Evolutionary conservation across 2,797 vertebrate species (phyloP), one percentile per base, ranked within the genome.

Genomic region (Sandelia bainsii): DNA sequence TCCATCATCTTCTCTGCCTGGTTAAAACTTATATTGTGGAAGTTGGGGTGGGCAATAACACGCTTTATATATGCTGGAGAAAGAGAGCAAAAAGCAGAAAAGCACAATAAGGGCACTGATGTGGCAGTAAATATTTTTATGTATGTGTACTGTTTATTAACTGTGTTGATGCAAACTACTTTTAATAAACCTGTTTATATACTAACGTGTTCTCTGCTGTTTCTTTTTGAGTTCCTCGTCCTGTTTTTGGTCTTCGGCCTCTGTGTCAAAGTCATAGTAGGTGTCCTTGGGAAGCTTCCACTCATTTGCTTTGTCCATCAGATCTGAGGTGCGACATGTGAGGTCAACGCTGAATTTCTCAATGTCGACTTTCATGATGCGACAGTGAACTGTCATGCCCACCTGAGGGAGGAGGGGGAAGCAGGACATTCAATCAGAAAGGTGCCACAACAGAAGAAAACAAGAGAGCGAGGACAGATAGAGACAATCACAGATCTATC

Each of bases 1-100:
- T 99, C 98, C 98, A 99, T 99, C 98, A 99, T 99, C 91, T 98
- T 99, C 93, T 99, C 98, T 0, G 98, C 97, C 94, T 99, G 97
- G 92, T 98, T 99, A 89, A 99, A 99, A 90, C 98, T 99, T 78
- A 99, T 99, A 84, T 99, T 99, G 94, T 99, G 97, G 95, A 99
- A 99, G 83, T 97, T 99, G 0, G 98, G 98, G 81, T 99, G 98
- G 81, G 97, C 98, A 16, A 99, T 99, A 53, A 99, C 98, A 63
- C 98, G 95, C 87, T 99, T 99, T 90, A 99, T 99, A 79, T 99
- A 99, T 0, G 97, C 98, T 99, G 83, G 17, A 69, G 54, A 60
- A 53, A 68, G 5, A 69, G n/a, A 23, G 17, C 14, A 48, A 64
- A 8, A 37, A 57, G 1, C 37, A 19, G 4, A 63, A 0, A 49